Evolutionary conservation across 2,797 vertebrate species (phyloP), one percentile per base, ranked within the genome.

Genomic region (Enteromius thamalakanensis): DNA sequence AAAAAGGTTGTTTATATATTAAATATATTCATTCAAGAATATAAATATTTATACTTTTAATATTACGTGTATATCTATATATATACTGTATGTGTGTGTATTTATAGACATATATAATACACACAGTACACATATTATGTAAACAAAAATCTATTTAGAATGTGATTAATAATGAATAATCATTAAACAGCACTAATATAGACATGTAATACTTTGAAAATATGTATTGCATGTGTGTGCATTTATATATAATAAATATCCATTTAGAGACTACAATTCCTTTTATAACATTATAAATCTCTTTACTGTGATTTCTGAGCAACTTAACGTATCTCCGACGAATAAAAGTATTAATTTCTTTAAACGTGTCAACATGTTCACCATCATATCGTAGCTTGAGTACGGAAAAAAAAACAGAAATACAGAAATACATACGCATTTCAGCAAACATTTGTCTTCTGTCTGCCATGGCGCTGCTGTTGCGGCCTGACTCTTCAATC

Each of bases 401-500:
- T 80, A 42, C 23, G 29, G 7, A 6, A 37, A 21, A 40, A 53
- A 68, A 58, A 69, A 11, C n/a, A n/a, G n/a, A n/a, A n/a, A n/a
- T n/a, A 67, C 64, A 80, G 78, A 87, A 87, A 85, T 92, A 98
- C 98, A 97, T 95, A 99, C 98, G 97, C 98, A 99, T 99, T 94
- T 99, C 98, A 89, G 97, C 97, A 96, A 99, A 99, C 94, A 99
- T 96, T 94, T 99, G 97, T 95, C 97, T 96, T 96, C 97, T 96
- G 92, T 98, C 98, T 93, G 98, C 97, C 98, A 99, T 99, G 95
- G 94, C 97, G 95, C 96, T 95, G 92, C 95, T 94, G 92, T 95
- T 96, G 94, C 91, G 92, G 90, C 94, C 92, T 91, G 94, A 93
- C 92, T 98, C 97, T 95, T 99, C 97, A 96, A 97, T 98, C 97